Base-by-base conservation (phyloP, 2,888 invertebrate species). In the Tachina grossa region DNA sequence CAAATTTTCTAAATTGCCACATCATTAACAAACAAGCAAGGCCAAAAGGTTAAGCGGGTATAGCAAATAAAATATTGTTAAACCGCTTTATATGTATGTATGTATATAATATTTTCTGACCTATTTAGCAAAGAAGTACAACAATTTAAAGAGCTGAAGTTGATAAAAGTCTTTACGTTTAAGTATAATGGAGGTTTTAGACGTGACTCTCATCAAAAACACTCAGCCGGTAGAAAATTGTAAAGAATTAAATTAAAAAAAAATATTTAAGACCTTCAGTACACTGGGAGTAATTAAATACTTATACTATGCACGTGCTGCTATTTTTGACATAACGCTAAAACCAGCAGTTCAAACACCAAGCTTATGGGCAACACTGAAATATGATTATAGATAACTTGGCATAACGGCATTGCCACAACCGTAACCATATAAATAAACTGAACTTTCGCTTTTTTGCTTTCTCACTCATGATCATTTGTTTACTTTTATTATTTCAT, bases 1-100 rank as follows among this genome's bases (percentile, higher is more conserved):
- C 57, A 71, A 55, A 49, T 72, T 71, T 49, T 47, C 55, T 59
- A 80, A 74, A n/a, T 72, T 74, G 55, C 16, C 72, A 80, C 80
- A 39, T 68, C 53, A 68, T 81, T 66, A 74, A 43, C 68, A 49
- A 49, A 39, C 16, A 49, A 49, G 16, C 16, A 47, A 31, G 9
- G 55, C n/a, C 31, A 43, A 14, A 31, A 49, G 43, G 9, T 47
- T 31, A 31, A 31, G 6, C 31, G 31, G 31, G 31, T 0, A 31
- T 6, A 31, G 43, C 11, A 47, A 66, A 47, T 6, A 16, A 65
- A 65, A 39, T 45, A 51, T 57, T 80, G 2, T 39, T 39, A 14
- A 74, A 69, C 45, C 19, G 16, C n/a, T 57, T 51, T 47, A 31
- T 31, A 31, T 22, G 31, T 31, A 31, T 31, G 9, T 31, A 2